A percentile compares a stretch with the other conserved stretches of the same genome.
phyloP scores from a whole-genome alignment of 2,113 vertebrate genomes.

The Ctenodactylus gundi region DNA sequence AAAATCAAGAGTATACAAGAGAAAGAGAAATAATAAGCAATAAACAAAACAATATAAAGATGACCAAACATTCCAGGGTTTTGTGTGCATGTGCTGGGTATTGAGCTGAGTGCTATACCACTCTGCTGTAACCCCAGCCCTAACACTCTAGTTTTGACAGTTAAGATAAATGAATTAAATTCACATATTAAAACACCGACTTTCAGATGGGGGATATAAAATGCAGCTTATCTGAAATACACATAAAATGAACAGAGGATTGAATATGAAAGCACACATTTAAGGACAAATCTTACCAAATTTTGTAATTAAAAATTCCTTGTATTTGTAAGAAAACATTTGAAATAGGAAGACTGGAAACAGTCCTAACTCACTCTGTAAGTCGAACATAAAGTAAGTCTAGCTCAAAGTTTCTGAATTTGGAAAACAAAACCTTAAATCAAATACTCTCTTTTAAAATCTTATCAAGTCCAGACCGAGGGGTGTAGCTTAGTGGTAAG shows the following conservation, averaged over 20 bases:
- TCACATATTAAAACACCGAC: not conserved
- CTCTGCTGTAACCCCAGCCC: too few species aligned
- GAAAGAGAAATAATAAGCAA: not conserved
- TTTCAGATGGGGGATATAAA: not conserved
- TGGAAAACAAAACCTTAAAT: not conserved
- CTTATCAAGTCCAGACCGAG: not conserved
- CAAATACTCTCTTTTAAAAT: not conserved
- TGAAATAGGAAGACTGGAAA: not conserved
- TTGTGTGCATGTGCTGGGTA: too few species aligned
- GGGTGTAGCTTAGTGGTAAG: not conserved
- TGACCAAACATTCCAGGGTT: not conserved
- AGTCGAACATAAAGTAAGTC: not conserved
- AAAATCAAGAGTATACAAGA: not conserved
- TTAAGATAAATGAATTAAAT: not conserved
- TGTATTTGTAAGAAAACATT: not conserved
- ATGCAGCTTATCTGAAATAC: not conserved
- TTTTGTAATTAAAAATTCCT: not conserved
- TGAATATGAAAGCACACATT: not conserved
- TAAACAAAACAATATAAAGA: not conserved
- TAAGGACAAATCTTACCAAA: not conserved
- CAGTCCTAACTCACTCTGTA: conserved; percentile 9
- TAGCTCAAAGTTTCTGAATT: not conserved
- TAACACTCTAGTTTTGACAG: too few species aligned
- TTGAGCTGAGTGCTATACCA: too few species aligned
- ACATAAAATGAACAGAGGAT: not conserved